Conservation (phyloP, 2,888 invertebrate species). For the Platycheirus rosarum region DNA sequence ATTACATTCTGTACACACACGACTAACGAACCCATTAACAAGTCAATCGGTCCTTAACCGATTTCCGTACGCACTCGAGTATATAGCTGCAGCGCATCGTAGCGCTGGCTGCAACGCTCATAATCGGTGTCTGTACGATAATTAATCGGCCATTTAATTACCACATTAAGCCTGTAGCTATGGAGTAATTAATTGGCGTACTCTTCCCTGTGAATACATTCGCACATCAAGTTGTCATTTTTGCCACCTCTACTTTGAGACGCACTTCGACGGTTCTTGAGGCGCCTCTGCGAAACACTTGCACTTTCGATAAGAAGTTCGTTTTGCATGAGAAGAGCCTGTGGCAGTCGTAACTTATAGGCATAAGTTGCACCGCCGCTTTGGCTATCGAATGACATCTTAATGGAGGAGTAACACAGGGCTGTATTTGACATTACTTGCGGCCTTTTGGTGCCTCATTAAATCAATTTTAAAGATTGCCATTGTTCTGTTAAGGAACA, state of each 20-base stretch:
- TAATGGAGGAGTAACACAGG: slow-evolving; percentile 15
- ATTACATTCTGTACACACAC: slow-evolving; percentile 24
- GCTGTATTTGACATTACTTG: background rate
- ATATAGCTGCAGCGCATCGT: background rate
- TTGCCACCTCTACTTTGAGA: background rate
- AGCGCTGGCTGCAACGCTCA: slow-evolving; percentile 21
- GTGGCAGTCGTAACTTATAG: slow-evolving; percentile 9
- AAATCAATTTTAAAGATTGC: too few relatives aligned
- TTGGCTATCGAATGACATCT: slow-evolving; percentile 64
- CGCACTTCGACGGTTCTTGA: background rate
- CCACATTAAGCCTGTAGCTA: slow-evolving; percentile 42
- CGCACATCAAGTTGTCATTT: slow-evolving; percentile 56
- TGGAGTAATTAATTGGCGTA: slow-evolving; percentile 51
- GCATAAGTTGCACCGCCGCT: slow-evolving; percentile 18
- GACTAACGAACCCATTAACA: slow-evolving; percentile 48
- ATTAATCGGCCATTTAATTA: slow-evolving; percentile 65
- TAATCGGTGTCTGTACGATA: slow-evolving; percentile 48
- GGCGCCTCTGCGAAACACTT: slow-evolving; percentile 60
- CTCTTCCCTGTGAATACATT: slow-evolving; percentile 35
- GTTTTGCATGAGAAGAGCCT: slow-evolving; percentile 35
- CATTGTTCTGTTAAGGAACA: too few relatives aligned
- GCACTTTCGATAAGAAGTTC: slow-evolving; percentile 55
- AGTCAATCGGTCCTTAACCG: slow-evolving; percentile 51
- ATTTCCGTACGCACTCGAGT: slow-evolving; percentile 46
- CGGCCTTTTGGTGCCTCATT: too few relatives aligned